phyloP scores from a whole-genome alignment of 2,888 invertebrate species.

The Blera fallax region DNA sequence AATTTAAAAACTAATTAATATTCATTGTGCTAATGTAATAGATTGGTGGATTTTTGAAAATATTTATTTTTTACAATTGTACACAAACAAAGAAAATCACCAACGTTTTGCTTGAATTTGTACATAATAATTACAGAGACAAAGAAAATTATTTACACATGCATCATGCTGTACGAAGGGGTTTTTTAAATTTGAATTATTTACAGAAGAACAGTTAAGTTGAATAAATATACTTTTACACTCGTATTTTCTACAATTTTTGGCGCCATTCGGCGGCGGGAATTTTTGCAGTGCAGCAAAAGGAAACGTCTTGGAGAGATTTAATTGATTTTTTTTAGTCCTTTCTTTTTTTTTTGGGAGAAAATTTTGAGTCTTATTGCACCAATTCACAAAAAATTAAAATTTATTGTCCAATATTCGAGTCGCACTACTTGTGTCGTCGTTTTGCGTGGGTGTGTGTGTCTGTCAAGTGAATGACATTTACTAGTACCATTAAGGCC shows the following conservation, averaged over 20 bases:
- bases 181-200: slow-evolving; percentile 31
- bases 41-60: slow-evolving; percentile 52
- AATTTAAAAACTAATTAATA: slow-evolving; percentile 63
- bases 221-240: slow-evolving; percentile 31
- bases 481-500: slow-evolving; percentile 80
- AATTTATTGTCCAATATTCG: slow-evolving; percentile 78
- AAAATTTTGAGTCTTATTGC: slow-evolving; percentile 74
- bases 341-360: slow-evolving; percentile 28
- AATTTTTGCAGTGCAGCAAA: slow-evolving; percentile 44
- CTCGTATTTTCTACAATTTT: slow-evolving; percentile 9
- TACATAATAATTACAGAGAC: slow-evolving; percentile 52
- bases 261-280: slow-evolving; percentile 39
- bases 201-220: slow-evolving; percentile 49
- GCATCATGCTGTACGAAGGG: neutral
- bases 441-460: slow-evolving; percentile 13
- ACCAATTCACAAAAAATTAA: slow-evolving; percentile 73
- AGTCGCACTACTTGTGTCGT: slow-evolving; percentile 74
- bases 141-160: slow-evolving; percentile 28
- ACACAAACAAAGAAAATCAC: slow-evolving; percentile 44
- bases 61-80: slow-evolving; percentile 64
- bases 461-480: slow-evolving; percentile 28
- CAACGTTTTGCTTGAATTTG: slow-evolving; percentile 25
- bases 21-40: slow-evolving; percentile 62
- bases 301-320: neutral
- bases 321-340: slow-evolving; percentile 29